Evolutionary conservation across 2,797 vertebrate genomes (phyloP), one percentile per base, ranked within the genome.

Genomic region (Enteromius viviparus): DNA sequence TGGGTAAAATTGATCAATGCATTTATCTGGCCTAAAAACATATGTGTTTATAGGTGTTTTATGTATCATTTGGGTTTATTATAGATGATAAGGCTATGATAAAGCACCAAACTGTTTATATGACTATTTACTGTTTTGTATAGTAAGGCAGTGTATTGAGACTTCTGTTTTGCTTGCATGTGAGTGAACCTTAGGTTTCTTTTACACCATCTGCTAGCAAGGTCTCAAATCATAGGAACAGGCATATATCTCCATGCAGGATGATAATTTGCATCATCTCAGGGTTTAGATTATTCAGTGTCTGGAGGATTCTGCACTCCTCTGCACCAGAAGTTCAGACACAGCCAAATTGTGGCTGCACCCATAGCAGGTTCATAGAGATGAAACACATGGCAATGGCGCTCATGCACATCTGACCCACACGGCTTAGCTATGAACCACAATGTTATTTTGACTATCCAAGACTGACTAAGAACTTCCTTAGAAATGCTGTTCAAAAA

Each of bases 201-300:
- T 26, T 89, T 89, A 87, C 87, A 88, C 91, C 91, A 92, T 94
- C 92, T 93, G 92, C 91, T 90, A 78, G 26, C 77, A 87, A 84
- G 88, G 87, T 89, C 92, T 87, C 91, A 89, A 88, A 91, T 89
- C 87, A 88, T 90, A 89, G 91, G 89, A 90, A 69, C 58, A 81
- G 87, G 87, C 88, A 87, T 86, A 84, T 89, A 83, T 87, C 90
- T 92, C 89, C 87, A 90, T 92, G 91, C 89, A 92, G 93, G 89
- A 89, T 91, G 91, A 89, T 89, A 89, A 92, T 93, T 91, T 92
- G 89, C 91, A 93, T 93, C 88, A 90, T 92, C 90, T 75, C 91
- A 92, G 88, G 84, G 89, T 91, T 88, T 86, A 90, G 90, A 93
- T 93, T 92, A 90, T 91, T 91, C 92, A 89, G 87, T 92, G 87